Conservation (phyloP, 2,888 invertebrate genomes). For the Microplitis deprimator region DNA sequence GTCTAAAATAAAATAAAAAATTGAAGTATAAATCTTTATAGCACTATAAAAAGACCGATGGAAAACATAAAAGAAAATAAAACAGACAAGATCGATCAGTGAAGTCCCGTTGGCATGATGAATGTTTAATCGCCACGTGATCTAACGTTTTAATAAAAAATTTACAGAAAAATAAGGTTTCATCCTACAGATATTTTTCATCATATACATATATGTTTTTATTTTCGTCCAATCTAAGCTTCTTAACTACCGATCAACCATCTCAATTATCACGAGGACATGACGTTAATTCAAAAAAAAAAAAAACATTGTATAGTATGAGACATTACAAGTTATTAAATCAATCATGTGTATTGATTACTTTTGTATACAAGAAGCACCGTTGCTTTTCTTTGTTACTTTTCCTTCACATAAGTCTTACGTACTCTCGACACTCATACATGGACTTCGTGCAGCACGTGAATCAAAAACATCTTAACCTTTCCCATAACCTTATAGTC, state of each 20-base stretch:
- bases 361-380: background rate
- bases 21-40: background rate
- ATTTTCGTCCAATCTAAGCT: background rate
- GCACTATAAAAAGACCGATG: background rate
- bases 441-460: background rate
- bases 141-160: conserved; percentile 4
- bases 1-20: background rate
- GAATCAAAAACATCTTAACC: background rate
- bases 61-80: conserved; percentile 2
- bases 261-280: background rate
- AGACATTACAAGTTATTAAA: background rate
- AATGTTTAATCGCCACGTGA: conserved; percentile 24
- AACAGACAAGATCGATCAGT: conserved; percentile 13
- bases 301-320: background rate
- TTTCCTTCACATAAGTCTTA: background rate
- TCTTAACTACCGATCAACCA: background rate
- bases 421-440: background rate
- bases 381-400: background rate
- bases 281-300: background rate
- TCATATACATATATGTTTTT: background rate
- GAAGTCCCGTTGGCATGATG: conserved; percentile 28
- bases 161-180: conserved; percentile 16
- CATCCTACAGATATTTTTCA: conserved; percentile 11
- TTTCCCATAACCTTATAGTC: background rate
- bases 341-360: background rate